A percentile compares a stretch with the other conserved stretches of the same genome.
These are phyloP conservation scores for Actenoides lindsayi DNA, from an alignment of 2,113 vertebrate genomes.

Conservation along the genomic window DNA sequence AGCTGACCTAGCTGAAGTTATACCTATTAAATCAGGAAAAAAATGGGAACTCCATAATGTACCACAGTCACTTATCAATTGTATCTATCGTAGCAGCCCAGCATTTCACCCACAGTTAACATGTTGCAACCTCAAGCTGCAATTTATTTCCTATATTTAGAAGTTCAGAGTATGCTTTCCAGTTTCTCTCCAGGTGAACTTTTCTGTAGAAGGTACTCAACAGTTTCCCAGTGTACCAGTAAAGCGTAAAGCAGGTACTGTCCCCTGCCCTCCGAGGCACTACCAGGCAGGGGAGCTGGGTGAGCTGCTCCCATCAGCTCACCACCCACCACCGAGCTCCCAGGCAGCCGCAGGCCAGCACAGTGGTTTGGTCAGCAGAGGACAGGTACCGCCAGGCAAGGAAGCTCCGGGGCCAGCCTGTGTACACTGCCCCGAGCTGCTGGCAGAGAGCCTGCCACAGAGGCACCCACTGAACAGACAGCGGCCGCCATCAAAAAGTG, in stretches of 20 bases:
- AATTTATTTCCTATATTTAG: background rate
- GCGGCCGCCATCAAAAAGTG: no score
- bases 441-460: no score
- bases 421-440: background rate
- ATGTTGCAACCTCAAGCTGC: background rate
- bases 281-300: background rate
- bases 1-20: background rate
- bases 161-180: background rate
- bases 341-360: background rate
- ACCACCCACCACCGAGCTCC: background rate
- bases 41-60: background rate
- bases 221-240: background rate
- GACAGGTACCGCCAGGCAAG: no score
- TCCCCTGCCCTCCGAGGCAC: background rate
- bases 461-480: no score
- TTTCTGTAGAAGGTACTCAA: accelerated
- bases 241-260: background rate
- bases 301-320: background rate
- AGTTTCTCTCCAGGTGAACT: no score
- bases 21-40: background rate
- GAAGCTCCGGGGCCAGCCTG: background rate
- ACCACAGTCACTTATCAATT: accelerated
- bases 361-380: background rate
- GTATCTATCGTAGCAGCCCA: background rate
- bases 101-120: background rate